These are phyloP conservation scores for Leptopilina myrica DNA, from an alignment of 2,888 invertebrate species.

Conservation along the genomic window DNA sequence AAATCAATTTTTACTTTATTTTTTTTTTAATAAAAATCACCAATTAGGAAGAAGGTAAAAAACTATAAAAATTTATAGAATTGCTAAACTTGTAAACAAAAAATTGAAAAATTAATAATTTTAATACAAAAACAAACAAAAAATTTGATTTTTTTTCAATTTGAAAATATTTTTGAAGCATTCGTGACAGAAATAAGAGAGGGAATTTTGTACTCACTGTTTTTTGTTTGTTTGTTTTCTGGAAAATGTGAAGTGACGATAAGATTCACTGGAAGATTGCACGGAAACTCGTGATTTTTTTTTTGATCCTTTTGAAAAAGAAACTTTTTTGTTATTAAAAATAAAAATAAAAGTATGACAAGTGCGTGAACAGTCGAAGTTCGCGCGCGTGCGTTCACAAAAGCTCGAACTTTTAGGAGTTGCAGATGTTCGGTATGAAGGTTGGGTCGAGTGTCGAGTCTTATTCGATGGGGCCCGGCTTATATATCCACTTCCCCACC, in stretches of 20 bases:
- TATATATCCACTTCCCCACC: slow-evolving; percentile 74
- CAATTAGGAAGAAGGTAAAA: no score
- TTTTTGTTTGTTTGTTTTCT: slow-evolving; percentile 18
- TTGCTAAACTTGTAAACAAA: no score
- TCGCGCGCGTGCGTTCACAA: slow-evolving; percentile 70
- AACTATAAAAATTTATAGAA: no score
- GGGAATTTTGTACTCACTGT: slow-evolving; percentile 43
- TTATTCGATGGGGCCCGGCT: slow-evolving; percentile 72
- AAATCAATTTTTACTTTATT: no score
- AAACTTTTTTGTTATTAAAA: background rate
- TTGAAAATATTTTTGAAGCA: no score
- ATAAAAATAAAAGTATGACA: background rate
- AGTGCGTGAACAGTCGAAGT: slow-evolving; percentile 55
- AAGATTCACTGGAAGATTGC: slow-evolving; percentile 49
- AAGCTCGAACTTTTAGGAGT: slow-evolving; percentile 59
- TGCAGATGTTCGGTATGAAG: slow-evolving; percentile 66
- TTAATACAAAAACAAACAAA: no score
- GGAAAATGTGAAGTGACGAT: slow-evolving; percentile 21
- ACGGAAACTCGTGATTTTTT: slow-evolving; percentile 56
- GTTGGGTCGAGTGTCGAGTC: slow-evolving; percentile 75
- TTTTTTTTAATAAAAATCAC: no score
- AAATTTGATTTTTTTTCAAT: no score
- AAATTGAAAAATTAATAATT: no score
- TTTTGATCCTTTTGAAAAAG: slow-evolving; percentile 47
- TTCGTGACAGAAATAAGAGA: no score